phyloP scores from a whole-genome alignment of 2,797 vertebrate species.

The Decapterus maruadsi region DNA sequence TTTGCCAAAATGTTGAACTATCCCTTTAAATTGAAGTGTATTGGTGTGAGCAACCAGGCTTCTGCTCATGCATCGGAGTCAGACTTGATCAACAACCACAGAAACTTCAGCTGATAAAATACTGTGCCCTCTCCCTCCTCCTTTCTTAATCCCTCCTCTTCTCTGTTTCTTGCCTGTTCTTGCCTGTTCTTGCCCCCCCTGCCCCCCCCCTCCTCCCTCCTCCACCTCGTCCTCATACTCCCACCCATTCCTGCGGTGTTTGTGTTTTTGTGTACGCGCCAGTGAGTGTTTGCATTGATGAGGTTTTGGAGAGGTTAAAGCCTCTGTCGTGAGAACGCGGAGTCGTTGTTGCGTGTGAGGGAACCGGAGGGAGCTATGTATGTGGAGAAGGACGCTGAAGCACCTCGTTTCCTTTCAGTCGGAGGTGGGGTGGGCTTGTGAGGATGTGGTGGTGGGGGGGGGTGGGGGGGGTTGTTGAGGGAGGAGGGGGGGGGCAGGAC shows the following conservation, averaged over 20 bases:
- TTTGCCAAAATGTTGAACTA: too few species aligned
- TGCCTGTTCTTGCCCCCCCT: slow-evolving; percentile 1
- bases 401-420: slow-evolving; percentile 41
- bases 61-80: too few species aligned
- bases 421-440: slow-evolving; percentile 9
- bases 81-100: too few species aligned
- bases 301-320: slow-evolving; percentile 48
- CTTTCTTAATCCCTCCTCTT: slow-evolving; percentile 28
- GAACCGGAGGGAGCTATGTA: slow-evolving; percentile 28
- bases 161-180: background rate
- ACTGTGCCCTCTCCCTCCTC: background rate
- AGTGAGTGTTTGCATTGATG: slow-evolving; percentile 35
- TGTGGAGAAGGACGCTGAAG: slow-evolving; percentile 37
- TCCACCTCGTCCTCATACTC: background rate
- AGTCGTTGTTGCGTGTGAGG: slow-evolving; percentile 11
- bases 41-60: too few species aligned
- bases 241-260: slow-evolving; percentile 18
- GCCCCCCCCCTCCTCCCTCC: background rate
- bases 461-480: slow-evolving; percentile 36
- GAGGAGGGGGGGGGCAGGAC: slow-evolving; percentile 3
- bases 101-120: too few species aligned
- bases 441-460: slow-evolving; percentile 21
- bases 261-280: slow-evolving; percentile 5
- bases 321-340: slow-evolving; percentile 27
- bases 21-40: too few species aligned